Evolutionary conservation across 2,797 vertebrate species (phyloP).

Genomic region (Gila robusta): DNA sequence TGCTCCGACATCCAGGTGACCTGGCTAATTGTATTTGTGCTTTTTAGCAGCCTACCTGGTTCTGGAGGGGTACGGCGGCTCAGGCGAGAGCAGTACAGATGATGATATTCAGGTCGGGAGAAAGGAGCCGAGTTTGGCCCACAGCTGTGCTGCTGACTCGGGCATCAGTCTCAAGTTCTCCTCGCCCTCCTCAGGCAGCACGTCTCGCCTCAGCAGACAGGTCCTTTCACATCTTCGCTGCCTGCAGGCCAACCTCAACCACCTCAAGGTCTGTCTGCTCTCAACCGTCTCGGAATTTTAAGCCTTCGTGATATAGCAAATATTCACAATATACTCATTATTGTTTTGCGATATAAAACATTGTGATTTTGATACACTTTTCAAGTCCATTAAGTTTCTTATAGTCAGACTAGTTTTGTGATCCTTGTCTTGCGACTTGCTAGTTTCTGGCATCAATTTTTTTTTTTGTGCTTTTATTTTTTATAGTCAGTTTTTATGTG

Average conservation of each 20-base stretch:
- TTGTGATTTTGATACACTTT: background rate
- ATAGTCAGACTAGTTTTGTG: background rate
- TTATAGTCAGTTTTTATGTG: background rate
- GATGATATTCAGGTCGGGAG: conserved; percentile 83
- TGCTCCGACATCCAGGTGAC: background rate
- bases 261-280: conserved; percentile 47
- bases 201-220: conserved; percentile 84
- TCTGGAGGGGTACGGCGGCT: conserved; percentile 86
- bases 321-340: background rate
- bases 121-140: conserved; percentile 78
- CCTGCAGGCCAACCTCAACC: conserved; percentile 88
- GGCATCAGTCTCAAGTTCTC: conserved; percentile 83
- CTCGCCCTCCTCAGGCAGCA: conserved; percentile 80
- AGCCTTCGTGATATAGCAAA: background rate
- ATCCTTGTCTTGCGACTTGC: background rate
- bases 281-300: background rate
- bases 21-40: conserved; percentile 4
- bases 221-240: conserved; percentile 89
- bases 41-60: conserved; percentile 88
- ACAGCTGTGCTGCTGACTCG: conserved; percentile 81
- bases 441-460: background rate
- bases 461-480: background rate
- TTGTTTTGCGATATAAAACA: background rate
- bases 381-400: background rate
- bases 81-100: conserved; percentile 93